Evolutionary conservation across 2,113 vertebrate species (phyloP).

Genomic region (Podarcis muralis): DNA sequence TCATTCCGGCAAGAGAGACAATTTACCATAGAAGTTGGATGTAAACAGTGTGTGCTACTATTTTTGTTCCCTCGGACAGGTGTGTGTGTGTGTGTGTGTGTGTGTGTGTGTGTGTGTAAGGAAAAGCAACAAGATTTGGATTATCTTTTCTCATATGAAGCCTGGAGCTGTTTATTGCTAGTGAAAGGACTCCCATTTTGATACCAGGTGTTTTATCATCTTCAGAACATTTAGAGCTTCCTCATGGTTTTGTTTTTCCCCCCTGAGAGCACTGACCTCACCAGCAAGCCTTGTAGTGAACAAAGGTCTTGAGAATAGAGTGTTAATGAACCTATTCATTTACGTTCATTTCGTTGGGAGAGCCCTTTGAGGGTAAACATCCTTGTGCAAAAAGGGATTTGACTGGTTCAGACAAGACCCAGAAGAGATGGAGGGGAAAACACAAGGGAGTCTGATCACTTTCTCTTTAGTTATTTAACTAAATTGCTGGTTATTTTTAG

Average conservation of each 20-base stretch:
- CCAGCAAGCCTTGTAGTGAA: conserved; percentile 41
- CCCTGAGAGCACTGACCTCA: conserved; percentile 54
- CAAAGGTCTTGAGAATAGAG: conserved; percentile 38
- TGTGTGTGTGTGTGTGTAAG: too few relatives aligned
- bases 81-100: too few relatives aligned
- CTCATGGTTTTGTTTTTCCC: background rate
- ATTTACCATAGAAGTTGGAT: background rate
- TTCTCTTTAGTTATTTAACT: background rate
- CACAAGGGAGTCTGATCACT: background rate
- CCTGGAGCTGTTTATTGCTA: background rate
- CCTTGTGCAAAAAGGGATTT: background rate
- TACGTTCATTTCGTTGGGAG: conserved; percentile 37
- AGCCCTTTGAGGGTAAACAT: conserved; percentile 19
- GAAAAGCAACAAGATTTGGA: background rate
- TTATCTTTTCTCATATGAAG: background rate
- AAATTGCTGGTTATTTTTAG: conserved; percentile 18
- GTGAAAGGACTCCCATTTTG: conserved; percentile 9
- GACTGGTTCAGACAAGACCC: conserved; percentile 13
- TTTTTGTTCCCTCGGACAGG: too few relatives aligned
- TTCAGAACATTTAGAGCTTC: conserved; percentile 22
- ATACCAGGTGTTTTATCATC: conserved; percentile 49
- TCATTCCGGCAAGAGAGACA: background rate
- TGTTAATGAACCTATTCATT: conserved; percentile 39
- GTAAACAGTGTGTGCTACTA: background rate
- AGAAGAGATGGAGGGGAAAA: conserved; percentile 5